Evolutionary conservation across 2,113 vertebrate species (phyloP), one percentile per base, ranked within the genome.

Genomic region (Gnathonemus echidnorhynchus): DNA sequence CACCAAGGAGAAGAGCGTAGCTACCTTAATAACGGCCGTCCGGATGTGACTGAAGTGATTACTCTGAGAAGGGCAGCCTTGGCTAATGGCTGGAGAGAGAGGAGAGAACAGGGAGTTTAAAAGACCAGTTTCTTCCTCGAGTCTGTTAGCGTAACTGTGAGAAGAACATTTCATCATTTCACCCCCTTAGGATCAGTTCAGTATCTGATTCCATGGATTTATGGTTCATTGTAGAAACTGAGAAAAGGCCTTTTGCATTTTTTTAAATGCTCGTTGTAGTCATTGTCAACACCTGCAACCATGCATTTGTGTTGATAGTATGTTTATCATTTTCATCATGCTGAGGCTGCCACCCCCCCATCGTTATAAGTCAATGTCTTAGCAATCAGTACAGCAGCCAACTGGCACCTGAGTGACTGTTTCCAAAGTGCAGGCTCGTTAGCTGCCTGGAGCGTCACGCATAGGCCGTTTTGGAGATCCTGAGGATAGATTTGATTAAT

Each of bases 401-500:
- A 10, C 74, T 86, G 84, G 46, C 84, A 50, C 19, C 84, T 49
- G 84, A 49, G 48, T 50, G 49, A 86, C 24, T 86, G 84, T 50
- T 86, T 86, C 84, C 24, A 48, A 49, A 86, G 50, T 31, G 46
- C 10, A n/a, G 48, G 48, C 42, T 85, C 21, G 83, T 48, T 48
- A 85, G 83, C 48, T 27, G 19, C 48, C 48, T 48, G 45, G 48
- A 45, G 24, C 5, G 49, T 48, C 46, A n/a, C 21, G 15, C 49
- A 46, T n/a, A 31, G n/a, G n/a, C 45, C 24, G 27, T 24, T 86
- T 21, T 50, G 84, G 21, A 50, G 46, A 31, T 17, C 46, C 46
- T 15, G 45, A 86, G 21, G 84, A 86, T 86, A 5, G 48, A 50
- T 86, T 86, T 50, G 84, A 86, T 86, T 86, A 50, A 27, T 86